Evolutionary conservation across 2,113 vertebrate genomes (phyloP), one percentile per base, ranked within the genome.

Genomic region (Agapornis roseicollis): DNA sequence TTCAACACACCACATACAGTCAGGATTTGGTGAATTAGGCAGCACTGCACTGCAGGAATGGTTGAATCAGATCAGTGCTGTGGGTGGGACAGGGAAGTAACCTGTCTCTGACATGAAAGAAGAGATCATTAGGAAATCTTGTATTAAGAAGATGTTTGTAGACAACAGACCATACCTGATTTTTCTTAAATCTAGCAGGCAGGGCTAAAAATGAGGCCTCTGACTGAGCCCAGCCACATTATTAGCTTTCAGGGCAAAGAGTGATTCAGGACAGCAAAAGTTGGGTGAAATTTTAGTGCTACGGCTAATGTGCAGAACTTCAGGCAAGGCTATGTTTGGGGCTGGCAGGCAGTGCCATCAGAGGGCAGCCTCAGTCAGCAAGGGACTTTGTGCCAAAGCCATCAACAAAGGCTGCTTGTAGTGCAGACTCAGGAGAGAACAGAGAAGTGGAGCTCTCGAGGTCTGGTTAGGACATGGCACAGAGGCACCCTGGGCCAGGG

Each of bases 381-480:
- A 20, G 46, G 7, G 66, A 47, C 37, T 88, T 25, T 39, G 11
- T 60, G 41, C 27, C 41, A 80, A 23, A 46, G 41, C 50, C 50
- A 53, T 61, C 28, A 42, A 5, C 52, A 44, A 28, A 61, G 29
- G 4, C 9, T n/a, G 23, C 8, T 53, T n/a, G 22, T 44, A 37
- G 28, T 35, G 9, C n/a, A 65, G 35, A 19, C 11, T 29, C 52
- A 25, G 27, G 44, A n/a, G 20, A 72, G 39, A 46, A 25, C 25
- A 41, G 53, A 13, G 35, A 28, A 19, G 7, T 0, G 0, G 14
- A 53, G 15, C 28, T 58, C 25, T 74, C 2, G 1, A 16, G 17
- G 11, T 25, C 64, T 52, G 29, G 8, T 19, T 46, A 52, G 39
- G 35, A 77, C 12, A 17, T 69, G 49, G 33, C 14, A 44, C 6